phyloP scores from a whole-genome alignment of 1,140 invertebrate species.

The Ridgeia piscesae region DNA sequence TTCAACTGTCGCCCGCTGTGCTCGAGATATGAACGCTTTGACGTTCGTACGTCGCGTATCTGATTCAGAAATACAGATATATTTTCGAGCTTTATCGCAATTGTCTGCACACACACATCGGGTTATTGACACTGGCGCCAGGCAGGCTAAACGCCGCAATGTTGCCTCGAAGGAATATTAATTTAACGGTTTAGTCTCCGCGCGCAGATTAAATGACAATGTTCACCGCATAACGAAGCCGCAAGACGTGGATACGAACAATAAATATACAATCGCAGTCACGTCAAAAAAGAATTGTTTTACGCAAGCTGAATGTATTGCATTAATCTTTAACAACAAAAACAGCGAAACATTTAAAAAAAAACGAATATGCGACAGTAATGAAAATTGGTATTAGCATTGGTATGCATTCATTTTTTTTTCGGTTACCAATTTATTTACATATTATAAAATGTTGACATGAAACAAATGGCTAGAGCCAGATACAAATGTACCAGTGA shows the following conservation, averaged over 20 bases:
- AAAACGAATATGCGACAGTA: neutral
- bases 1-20: neutral
- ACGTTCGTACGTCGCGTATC: neutral
- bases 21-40: neutral
- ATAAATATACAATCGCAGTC: neutral
- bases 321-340: neutral
- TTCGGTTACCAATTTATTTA: no score
- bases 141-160: neutral
- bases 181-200: neutral
- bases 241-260: no score
- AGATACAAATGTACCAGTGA: neutral
- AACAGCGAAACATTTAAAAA: neutral
- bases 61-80: slow-evolving; percentile 6
- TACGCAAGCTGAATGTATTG: neutral
- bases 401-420: neutral
- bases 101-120: neutral
- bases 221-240: neutral
- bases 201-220: neutral
- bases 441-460: neutral
- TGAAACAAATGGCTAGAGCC: neutral
- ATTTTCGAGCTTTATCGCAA: slow-evolving; percentile 5
- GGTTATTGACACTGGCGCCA: slow-evolving; percentile 3
- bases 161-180: slow-evolving; percentile 5
- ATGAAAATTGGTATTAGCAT: neutral
- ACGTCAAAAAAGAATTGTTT: neutral